A percentile compares a stretch with the other conserved stretches of the same genome.
Evolutionary conservation across 1,140 invertebrate species (phyloP).

Genomic region (Drosophila guanche): DNA sequence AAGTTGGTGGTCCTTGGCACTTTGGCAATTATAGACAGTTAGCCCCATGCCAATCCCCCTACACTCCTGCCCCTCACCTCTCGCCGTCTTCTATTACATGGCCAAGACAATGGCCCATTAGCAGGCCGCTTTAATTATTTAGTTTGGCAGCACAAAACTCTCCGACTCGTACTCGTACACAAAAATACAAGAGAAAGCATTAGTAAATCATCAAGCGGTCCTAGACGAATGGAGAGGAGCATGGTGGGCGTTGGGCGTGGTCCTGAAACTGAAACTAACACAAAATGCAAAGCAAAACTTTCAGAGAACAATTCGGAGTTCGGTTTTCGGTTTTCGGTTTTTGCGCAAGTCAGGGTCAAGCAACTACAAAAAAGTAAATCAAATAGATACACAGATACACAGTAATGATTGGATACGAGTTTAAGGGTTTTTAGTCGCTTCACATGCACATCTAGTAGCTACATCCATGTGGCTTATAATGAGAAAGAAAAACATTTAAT

Average conservation of each 20-base stretch:
- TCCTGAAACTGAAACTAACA: slow-evolving; percentile 13
- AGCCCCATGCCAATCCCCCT: slow-evolving; percentile 24
- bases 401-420: background rate
- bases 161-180: background rate
- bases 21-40: slow-evolving; percentile 68
- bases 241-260: slow-evolving; percentile 38
- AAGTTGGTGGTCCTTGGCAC: slow-evolving; percentile 38
- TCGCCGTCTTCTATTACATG: background rate
- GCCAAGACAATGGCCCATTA: slow-evolving; percentile 77
- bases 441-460: too few species aligned
- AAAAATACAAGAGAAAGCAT: slow-evolving; percentile 10
- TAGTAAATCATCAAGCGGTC: slow-evolving; percentile 43
- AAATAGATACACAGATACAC: too few species aligned
- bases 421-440: too few species aligned
- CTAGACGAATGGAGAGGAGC: slow-evolving; percentile 4
- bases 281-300: slow-evolving; percentile 63
- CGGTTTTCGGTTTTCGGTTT: slow-evolving; percentile 47
- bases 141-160: slow-evolving; percentile 59
- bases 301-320: slow-evolving; percentile 54
- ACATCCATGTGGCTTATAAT: too few species aligned
- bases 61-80: background rate
- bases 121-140: slow-evolving; percentile 81
- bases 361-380: slow-evolving; percentile 42
- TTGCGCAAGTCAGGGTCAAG: slow-evolving; percentile 81
- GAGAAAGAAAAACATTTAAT: too few species aligned